Evolutionary conservation across 2,113 vertebrate genomes (phyloP).

Genomic region (Pterocles orientalis): DNA sequence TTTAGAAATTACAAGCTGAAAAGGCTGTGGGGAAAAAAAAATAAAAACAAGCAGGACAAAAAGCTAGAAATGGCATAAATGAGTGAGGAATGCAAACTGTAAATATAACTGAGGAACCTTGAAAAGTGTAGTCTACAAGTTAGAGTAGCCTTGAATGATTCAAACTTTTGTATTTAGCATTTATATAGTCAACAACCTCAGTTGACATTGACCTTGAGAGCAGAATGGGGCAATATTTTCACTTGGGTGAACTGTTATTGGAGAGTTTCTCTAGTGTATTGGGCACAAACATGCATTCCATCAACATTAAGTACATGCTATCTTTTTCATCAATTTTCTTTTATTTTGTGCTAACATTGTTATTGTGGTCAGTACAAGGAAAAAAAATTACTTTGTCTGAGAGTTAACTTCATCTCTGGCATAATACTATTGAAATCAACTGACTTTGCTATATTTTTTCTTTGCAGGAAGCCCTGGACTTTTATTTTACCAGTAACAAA

Average conservation of each 20-base stretch:
- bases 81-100: not conserved
- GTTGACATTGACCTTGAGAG: conserved; percentile 57
- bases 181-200: conserved; percentile 60
- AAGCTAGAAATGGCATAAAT: not conserved
- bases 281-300: conserved; percentile 30
- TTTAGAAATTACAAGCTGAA: not conserved
- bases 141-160: not conserved
- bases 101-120: not conserved
- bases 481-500: not conserved
- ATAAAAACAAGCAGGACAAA: not conserved
- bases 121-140: conserved; percentile 29
- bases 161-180: conserved; percentile 62
- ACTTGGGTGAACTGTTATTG: conserved; percentile 58
- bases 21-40: not conserved
- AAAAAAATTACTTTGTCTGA: not conserved
- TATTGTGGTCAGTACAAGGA: not conserved
- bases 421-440: not conserved
- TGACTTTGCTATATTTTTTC: not conserved
- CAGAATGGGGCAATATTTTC: conserved; percentile 53
- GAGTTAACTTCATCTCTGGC: not conserved
- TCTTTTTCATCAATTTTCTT: conserved; percentile 58
- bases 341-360: conserved; percentile 46
- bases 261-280: conserved; percentile 62
- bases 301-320: conserved; percentile 44
- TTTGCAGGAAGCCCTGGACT: not conserved